Conservation (phyloP, 2,113 vertebrate species). For the Hemiprocne comata region DNA sequence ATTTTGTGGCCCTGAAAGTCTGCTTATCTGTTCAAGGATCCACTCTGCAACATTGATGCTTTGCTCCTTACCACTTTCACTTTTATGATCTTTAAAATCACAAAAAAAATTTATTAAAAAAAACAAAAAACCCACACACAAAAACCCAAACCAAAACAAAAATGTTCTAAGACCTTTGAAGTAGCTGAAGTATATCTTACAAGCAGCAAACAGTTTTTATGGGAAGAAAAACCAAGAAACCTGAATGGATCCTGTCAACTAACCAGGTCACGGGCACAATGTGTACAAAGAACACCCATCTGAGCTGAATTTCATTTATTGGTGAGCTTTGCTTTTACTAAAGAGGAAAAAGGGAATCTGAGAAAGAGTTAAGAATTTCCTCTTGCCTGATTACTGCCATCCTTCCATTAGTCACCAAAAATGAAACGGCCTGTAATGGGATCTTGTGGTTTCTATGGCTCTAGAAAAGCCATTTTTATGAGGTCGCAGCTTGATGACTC, state of each 20-base stretch:
- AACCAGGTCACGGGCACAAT: background rate
- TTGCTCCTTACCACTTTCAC: background rate
- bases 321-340: background rate
- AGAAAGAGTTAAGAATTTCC: constrained; percentile 61
- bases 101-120: background rate
- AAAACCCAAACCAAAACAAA: background rate
- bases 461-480: constrained; percentile 42
- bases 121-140: background rate
- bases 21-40: background rate
- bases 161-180: background rate
- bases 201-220: background rate
- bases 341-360: background rate
- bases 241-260: background rate
- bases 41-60: background rate
- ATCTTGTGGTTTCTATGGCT: constrained; percentile 44
- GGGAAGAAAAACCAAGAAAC: background rate
- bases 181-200: background rate
- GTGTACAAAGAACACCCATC: background rate
- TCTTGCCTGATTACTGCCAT: constrained; percentile 15
- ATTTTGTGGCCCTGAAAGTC: background rate
- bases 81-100: background rate
- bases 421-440: constrained; percentile 13
- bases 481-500: constrained; percentile 16
- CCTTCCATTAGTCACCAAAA: constrained; percentile 37
- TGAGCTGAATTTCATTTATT: constrained; percentile 22